Base-by-base conservation (phyloP, 2,113 vertebrate species). In the Trematocara macrostoma region DNA sequence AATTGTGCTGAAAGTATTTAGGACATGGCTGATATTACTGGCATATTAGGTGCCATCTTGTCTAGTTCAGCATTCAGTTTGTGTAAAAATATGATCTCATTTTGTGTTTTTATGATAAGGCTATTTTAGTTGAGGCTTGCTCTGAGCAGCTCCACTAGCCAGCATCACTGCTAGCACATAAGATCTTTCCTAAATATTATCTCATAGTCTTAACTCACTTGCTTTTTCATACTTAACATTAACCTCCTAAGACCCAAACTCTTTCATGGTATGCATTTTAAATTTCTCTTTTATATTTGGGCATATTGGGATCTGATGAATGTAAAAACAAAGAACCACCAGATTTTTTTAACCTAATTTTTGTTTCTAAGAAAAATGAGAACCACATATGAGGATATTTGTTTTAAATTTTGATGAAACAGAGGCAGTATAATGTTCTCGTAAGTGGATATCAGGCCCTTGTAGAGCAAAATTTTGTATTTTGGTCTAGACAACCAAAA, bases 381-480 rank as follows among this genome's bases (percentile, higher is more conserved):
- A 57, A 0, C 55, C 7, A 57, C 26, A 57, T 57, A 31, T 57
- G 55, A 9, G 14, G 55, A 57, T 31, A 16, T 57, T 57, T 57
- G 55, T 31, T 57, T 2, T 16, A 57, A 57, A 31, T 57, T 57
- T 31, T 57, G 55, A 57, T 57, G 26, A 57, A 57, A 57, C 26
- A 31, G 7, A 31, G 56, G 26, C 26, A 57, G 1, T 18, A 34
- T 59, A 34, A 59, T 59, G 29, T 10, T 1, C 14, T 31, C 0
- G 1, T 31, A 59, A 10, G 56, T 31, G 5, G 56, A 59, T 59
- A 59, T 59, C 56, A 59, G 56, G 56, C 29, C 5, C 15, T 34
- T 59, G 29, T 18, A 59, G 15, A 59, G 56, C 56, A 59, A 59
- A 0, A 10, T 31, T 3, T 59, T 16, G 29, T 59, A 59, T 0